Percentiles rank a stretch among this genome's conserved stretches.
Evolutionary conservation across 2,888 invertebrate species (phyloP).

Genomic region (Lasioglossum villosulum): DNA sequence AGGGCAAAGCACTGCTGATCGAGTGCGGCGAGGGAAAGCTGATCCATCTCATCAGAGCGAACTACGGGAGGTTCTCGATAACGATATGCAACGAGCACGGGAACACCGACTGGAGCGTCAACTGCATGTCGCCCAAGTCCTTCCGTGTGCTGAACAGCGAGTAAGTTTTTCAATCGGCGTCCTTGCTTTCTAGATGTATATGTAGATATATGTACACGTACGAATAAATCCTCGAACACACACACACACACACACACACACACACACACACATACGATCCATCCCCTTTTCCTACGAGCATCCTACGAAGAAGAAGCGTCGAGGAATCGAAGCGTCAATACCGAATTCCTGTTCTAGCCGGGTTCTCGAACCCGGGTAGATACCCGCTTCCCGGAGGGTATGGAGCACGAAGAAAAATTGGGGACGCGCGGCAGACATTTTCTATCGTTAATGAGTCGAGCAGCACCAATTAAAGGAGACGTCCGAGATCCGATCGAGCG

Average conservation of each 20-base stretch:
- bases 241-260: not conserved
- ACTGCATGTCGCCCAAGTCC: constrained; percentile 96
- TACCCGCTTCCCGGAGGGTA: not conserved
- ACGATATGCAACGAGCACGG: constrained; percentile 98
- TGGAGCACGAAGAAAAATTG: constrained; percentile 15
- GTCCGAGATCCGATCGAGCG: constrained; percentile 46
- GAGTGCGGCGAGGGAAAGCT: constrained; percentile 95
- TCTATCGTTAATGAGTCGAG: constrained; percentile 61
- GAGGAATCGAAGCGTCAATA: constrained; percentile 29
- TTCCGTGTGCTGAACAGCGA: constrained; percentile 94
- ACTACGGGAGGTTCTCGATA: constrained; percentile 97
- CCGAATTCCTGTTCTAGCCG: constrained; percentile 6
- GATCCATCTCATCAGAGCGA: constrained; percentile 96
- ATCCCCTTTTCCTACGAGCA: not conserved
- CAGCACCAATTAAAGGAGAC: constrained; percentile 67
- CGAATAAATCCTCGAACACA: constrained; percentile 9
- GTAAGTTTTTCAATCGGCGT: constrained; percentile 85
- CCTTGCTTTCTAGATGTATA: constrained; percentile 28
- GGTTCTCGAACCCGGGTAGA: constrained; percentile 5
- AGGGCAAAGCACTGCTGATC: constrained; percentile 95
- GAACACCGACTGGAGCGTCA: constrained; percentile 98
- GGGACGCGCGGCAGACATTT: constrained; percentile 14
- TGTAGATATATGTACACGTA: not conserved
- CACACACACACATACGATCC: constrained; percentile 1
- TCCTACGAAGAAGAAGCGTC: constrained; percentile 26